Conservation (phyloP, 2,113 vertebrate genomes). For the Hydropotes inermis region DNA sequence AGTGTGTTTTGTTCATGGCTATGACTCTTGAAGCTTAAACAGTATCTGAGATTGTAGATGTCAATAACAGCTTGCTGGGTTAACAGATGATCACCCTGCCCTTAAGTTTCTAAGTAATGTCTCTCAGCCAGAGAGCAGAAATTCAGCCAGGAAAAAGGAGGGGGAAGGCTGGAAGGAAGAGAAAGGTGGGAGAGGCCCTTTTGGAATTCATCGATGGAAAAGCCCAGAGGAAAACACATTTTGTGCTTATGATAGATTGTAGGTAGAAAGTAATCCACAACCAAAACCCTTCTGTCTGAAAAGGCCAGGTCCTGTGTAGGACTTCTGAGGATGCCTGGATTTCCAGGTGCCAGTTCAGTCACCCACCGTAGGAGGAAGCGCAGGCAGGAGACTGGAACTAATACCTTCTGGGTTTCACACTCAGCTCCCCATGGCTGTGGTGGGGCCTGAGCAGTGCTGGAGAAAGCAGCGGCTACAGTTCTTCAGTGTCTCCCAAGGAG, state of each 20-base stretch:
- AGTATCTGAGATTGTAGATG: background rate
- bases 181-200: background rate
- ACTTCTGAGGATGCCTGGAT: background rate
- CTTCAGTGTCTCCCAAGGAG: background rate
- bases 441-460: background rate
- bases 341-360: constrained; percentile 4
- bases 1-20: background rate
- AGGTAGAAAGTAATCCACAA: background rate
- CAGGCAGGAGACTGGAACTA: background rate
- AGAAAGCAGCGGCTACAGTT: background rate
- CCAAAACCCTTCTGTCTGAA: background rate
- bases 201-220: background rate
- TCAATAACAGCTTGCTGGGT: background rate
- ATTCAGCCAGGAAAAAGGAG: background rate
- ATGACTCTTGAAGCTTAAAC: background rate
- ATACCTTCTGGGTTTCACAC: background rate
- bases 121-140: background rate
- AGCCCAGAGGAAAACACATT: background rate
- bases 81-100: background rate
- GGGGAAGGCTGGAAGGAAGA: background rate
- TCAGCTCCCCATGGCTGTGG: background rate
- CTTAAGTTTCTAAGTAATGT: background rate
- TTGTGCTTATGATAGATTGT: background rate
- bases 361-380: background rate
- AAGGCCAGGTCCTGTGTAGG: background rate